phyloP scores from a whole-genome alignment of 2,888 invertebrate genomes.

The Pimpla rufipes region DNA sequence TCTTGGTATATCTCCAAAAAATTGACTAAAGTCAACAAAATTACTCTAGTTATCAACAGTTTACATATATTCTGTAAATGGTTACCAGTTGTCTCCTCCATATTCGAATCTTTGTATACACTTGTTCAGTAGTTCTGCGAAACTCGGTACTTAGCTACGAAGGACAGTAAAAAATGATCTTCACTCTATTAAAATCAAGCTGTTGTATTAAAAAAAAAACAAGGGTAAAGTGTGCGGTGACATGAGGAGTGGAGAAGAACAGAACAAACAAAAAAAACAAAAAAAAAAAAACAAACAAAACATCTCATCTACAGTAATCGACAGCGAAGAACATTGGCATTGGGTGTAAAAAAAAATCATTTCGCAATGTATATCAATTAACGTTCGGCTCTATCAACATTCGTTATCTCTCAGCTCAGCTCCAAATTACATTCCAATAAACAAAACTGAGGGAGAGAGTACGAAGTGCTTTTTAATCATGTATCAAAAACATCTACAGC shows the following conservation, averaged over 20 bases:
- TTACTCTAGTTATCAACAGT: constrained; percentile 39
- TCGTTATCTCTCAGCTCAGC: constrained; percentile 23
- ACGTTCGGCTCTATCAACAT: constrained; percentile 22
- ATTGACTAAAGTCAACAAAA: constrained; percentile 35
- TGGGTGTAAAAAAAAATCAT: constrained; percentile 8
- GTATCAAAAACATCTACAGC: not conserved
- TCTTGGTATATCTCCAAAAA: constrained; percentile 27
- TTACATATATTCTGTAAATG: constrained; percentile 64
- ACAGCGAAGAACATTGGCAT: not conserved
- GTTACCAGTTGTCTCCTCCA: constrained; percentile 68
- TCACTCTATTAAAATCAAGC: constrained; percentile 55
- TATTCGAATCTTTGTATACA: constrained; percentile 68
- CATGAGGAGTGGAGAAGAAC: not conserved
- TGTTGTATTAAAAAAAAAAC: constrained; percentile 1
- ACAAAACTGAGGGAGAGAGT: not conserved
- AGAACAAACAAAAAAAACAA: not conserved
- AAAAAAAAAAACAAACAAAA: not conserved
- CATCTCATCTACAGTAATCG: constrained; percentile 3
- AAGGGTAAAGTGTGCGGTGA: constrained; percentile 10
- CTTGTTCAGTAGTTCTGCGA: constrained; percentile 67
- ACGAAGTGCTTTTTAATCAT: not conserved
- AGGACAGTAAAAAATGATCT: constrained; percentile 65
- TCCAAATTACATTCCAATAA: not conserved
- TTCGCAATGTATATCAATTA: constrained; percentile 20
- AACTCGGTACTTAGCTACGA: constrained; percentile 67